Conservation (phyloP, 1,140 invertebrate species). For the Thrips palmi region DNA sequence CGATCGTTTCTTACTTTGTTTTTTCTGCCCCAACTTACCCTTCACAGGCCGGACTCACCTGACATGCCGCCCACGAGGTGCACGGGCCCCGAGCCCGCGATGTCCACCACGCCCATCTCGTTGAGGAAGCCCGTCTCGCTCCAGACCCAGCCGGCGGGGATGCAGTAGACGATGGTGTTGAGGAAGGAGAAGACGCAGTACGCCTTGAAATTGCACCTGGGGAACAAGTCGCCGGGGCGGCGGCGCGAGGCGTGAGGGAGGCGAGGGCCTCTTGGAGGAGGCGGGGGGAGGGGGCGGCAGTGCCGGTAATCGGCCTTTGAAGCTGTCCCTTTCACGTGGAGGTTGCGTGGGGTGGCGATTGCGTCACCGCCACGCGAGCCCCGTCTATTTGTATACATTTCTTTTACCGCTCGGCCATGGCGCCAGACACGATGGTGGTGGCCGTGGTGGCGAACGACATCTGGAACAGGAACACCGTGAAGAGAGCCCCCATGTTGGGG, state of each 20-base stretch:
- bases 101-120: slow-evolving; percentile 64
- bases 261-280: no score
- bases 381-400: no score
- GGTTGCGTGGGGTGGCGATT: no score
- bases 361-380: no score
- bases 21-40: slow-evolving; percentile 4
- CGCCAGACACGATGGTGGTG: slow-evolving; percentile 76
- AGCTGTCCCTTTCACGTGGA: no score
- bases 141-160: slow-evolving; percentile 89
- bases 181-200: slow-evolving; percentile 79
- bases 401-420: slow-evolving; percentile 71
- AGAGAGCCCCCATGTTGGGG: slow-evolving; percentile 53
- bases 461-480: slow-evolving; percentile 71
- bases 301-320: no score
- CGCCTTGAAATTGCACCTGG: slow-evolving; percentile 71
- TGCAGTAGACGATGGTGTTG: slow-evolving; percentile 79
- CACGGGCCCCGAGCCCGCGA: slow-evolving; percentile 80
- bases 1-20: slow-evolving; percentile 7
- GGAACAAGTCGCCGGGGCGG: slow-evolving; percentile 14
- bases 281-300: no score
- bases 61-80: slow-evolving; percentile 65
- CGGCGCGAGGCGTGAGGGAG: no score
- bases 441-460: slow-evolving; percentile 79
- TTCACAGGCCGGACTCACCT: slow-evolving; percentile 16
- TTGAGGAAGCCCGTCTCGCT: slow-evolving; percentile 69